Base-by-base conservation (phyloP, 2,113 vertebrate genomes). In the Serinus canaria region DNA sequence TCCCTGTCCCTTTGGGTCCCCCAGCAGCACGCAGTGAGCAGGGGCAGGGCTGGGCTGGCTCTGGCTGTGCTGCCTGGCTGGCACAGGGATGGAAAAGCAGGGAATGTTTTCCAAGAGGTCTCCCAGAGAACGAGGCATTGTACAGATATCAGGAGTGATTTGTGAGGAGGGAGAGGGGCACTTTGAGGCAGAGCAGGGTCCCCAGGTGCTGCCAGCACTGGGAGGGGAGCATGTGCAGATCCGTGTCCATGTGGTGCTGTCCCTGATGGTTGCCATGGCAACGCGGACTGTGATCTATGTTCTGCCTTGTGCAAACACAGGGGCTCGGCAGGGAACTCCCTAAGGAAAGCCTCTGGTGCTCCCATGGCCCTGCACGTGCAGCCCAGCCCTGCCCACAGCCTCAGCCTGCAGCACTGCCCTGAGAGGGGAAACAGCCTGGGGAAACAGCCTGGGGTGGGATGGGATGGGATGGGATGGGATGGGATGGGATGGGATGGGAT, bases 221-320 rank as follows among this genome's bases (percentile, higher is more conserved):
- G 46, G 55, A 73, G 66, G 30, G 75, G 53, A 63, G 53, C 3
- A 23, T 25, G 75, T 64, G 87, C 89, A 70, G 60, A 39, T 84
- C 33, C 35, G 4, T 78, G 52, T 22, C 17, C 33, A 3, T 2
- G 52, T 24, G 58, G 12, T 82, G 88, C 81, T 92, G 49, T 91
- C 86, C 73, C 92, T 66, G 86, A 92, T 58, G 83, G 89, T 90
- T 94, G 6, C 96, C 82, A 68, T 33, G 59, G 91, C 89, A 96
- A 94, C 47, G 2, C 11, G 78, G 64, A 13, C 92, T 81, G 73
- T 73, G 92, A 76, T 92, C 27, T 22, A 21, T 5, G 39, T 63
- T 87, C 72, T 77, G 59, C 43, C 35, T 87, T 30, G 22, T 39
- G 10, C 76, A 56, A 46, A 55, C 59, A 49, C 59, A 64, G 25